Conservation (phyloP, 2,888 invertebrate species). For the Drosophila formosana region DNA sequence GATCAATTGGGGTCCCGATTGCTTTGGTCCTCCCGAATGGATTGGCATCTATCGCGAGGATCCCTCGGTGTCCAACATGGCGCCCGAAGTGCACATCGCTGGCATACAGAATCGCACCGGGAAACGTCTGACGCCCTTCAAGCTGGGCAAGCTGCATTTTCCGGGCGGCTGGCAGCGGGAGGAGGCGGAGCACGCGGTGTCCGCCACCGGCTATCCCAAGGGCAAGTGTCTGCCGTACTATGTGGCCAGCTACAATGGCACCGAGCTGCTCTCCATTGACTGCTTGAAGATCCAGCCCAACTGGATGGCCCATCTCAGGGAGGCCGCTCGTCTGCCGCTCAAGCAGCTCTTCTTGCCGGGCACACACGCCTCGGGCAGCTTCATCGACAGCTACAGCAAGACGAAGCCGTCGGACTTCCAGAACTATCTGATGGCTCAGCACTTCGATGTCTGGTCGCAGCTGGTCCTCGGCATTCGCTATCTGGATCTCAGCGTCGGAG, state of each 20-base stretch:
- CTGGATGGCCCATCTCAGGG: slow-evolving; percentile 90
- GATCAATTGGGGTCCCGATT: slow-evolving; percentile 84
- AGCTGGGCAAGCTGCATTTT: slow-evolving; percentile 86
- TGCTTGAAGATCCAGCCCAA: slow-evolving; percentile 93
- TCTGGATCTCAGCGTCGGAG: slow-evolving; percentile 89
- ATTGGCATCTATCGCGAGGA: slow-evolving; percentile 83
- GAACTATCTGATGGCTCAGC: slow-evolving; percentile 87
- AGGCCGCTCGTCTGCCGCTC: slow-evolving; percentile 75
- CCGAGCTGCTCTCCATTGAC: slow-evolving; percentile 87
- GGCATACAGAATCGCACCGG: slow-evolving; percentile 86
- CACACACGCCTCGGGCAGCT: slow-evolving; percentile 88
- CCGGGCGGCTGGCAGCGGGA: slow-evolving; percentile 88
- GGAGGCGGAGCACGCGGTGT: slow-evolving; percentile 64
- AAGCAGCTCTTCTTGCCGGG: slow-evolving; percentile 85
- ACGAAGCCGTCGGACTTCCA: slow-evolving; percentile 77
- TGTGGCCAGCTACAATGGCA: slow-evolving; percentile 89
- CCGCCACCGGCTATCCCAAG: slow-evolving; percentile 79
- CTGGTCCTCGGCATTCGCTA: slow-evolving; percentile 94
- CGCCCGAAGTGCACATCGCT: slow-evolving; percentile 74
- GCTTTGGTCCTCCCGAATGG: slow-evolving; percentile 82
- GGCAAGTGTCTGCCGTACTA: slow-evolving; percentile 90
- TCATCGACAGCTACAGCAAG: slow-evolving; percentile 79
- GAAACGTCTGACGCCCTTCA: slow-evolving; percentile 77
- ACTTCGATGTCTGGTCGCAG: slow-evolving; percentile 92
- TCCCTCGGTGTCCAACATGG: slow-evolving; percentile 78